Conservation (phyloP, 2,113 vertebrate genomes). For the Vulpes ferrilata region DNA sequence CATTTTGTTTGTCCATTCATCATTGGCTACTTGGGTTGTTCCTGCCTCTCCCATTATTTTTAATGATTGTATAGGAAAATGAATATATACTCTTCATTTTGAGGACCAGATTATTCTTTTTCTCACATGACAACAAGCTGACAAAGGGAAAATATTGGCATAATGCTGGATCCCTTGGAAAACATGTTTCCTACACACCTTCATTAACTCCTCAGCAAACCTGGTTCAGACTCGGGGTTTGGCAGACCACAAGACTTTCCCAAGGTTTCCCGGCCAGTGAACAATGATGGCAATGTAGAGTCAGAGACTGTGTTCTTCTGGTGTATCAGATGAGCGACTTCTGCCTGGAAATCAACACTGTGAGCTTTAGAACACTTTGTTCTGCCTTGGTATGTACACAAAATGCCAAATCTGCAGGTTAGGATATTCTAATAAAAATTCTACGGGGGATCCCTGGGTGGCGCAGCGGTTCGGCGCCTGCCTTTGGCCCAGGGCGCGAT, state of each 20-base stretch:
- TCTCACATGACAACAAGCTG: background rate
- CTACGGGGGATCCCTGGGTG: too few relatives aligned
- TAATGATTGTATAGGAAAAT: background rate
- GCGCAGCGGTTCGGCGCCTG: too few relatives aligned
- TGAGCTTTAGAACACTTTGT: background rate
- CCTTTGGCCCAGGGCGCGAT: too few relatives aligned
- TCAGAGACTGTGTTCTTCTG: background rate
- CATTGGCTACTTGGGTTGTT: background rate
- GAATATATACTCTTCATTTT: background rate
- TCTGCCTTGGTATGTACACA: background rate
- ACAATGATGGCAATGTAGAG: background rate
- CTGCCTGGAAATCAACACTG: background rate
- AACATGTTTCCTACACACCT: background rate
- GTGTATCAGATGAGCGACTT: background rate
- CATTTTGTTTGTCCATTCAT: background rate
- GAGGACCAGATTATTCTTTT: background rate
- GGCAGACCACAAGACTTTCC: background rate
- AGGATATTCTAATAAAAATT: background rate
- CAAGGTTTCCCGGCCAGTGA: background rate
- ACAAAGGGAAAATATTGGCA: background rate
- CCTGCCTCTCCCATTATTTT: background rate
- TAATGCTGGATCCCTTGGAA: background rate
- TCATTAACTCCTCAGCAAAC: background rate
- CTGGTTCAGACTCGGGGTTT: background rate
- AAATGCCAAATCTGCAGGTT: background rate